phyloP scores from a whole-genome alignment of 2,888 invertebrate genomes.

The Nomada ruficornis region DNA sequence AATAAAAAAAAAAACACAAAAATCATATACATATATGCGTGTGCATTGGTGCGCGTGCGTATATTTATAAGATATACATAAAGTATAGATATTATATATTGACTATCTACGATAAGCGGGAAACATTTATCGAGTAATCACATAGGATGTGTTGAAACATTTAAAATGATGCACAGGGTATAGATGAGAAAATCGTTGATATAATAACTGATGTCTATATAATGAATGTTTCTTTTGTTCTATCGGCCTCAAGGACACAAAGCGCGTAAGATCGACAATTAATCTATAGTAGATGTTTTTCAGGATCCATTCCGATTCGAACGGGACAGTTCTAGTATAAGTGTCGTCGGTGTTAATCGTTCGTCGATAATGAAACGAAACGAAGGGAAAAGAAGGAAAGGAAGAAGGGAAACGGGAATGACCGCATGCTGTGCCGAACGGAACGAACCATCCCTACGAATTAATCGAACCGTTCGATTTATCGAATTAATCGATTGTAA shows the following conservation, averaged over 20 bases:
- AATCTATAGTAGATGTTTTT: constrained; percentile 80
- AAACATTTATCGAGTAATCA: constrained; percentile 80
- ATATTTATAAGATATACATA: constrained; percentile 72
- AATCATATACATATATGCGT: constrained; percentile 27
- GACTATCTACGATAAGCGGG: constrained; percentile 73
- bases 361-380: constrained; percentile 73
- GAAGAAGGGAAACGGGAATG: constrained; percentile 43
- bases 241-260: constrained; percentile 81
- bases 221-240: constrained; percentile 82
- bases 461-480: constrained; percentile 76
- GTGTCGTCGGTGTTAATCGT: constrained; percentile 81
- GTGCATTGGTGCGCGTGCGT: constrained; percentile 32
- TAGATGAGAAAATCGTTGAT: constrained; percentile 84
- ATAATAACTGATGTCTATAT: constrained; percentile 83
- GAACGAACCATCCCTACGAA: constrained; percentile 72
- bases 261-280: constrained; percentile 76
- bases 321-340: constrained; percentile 74
- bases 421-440: constrained; percentile 38
- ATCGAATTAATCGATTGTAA: constrained; percentile 74
- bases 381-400: constrained; percentile 8
- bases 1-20: not conserved
- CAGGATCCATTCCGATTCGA: constrained; percentile 77
- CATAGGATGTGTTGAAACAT: constrained; percentile 82
- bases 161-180: constrained; percentile 84
- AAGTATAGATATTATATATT: constrained; percentile 78